Evolutionary conservation across 2,888 invertebrate species (phyloP), one percentile per base, ranked within the genome.

Genomic region (Vanessa cardui): DNA sequence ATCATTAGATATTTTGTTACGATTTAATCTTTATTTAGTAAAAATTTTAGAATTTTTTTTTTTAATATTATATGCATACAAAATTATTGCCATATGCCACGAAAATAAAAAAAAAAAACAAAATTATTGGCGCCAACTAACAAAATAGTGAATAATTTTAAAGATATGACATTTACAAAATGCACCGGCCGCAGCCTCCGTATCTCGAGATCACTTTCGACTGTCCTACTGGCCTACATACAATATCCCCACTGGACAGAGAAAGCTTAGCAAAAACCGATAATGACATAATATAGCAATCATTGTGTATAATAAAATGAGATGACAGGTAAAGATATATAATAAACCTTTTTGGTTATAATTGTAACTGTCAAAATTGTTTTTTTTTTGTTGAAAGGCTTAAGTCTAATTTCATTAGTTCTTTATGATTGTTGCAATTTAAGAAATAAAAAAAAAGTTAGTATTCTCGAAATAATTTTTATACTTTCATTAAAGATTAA

Each of bases 211-310:
- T 80, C 78, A 82, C 84, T 84, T 84, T 84, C 84, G 76, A 77
- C 69, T 78, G 85, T 59, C 85, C 83, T 74, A 85, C 80, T 87
- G 82, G 73, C 87, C 86, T 73, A 81, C 76, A 77, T 84, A 75
- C 56, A 39, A 9, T 31, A 54, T 54, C 78, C 80, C 74, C 64
- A 72, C 73, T 69, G 64, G 45, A 72, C 62, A 84, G 85, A 85
- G 87, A 86, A 85, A 87, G 87, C 82, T 79, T 80, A 81, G 77
- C 80, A 80, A 83, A 84, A 81, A 77, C 76, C 72, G 73, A 78
- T 76, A 80, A 82, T 86, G 83, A 86, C 85, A 87, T 86, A 85
- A 86, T 74, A 74, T 73, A 76, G 78, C 78, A 83, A 80, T 62
- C 59, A 56, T 68, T 33, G 9, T 18, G 47, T 56, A 33, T 33